Base-by-base conservation (phyloP, 2,797 vertebrate species). In the Scleropages formosus region DNA sequence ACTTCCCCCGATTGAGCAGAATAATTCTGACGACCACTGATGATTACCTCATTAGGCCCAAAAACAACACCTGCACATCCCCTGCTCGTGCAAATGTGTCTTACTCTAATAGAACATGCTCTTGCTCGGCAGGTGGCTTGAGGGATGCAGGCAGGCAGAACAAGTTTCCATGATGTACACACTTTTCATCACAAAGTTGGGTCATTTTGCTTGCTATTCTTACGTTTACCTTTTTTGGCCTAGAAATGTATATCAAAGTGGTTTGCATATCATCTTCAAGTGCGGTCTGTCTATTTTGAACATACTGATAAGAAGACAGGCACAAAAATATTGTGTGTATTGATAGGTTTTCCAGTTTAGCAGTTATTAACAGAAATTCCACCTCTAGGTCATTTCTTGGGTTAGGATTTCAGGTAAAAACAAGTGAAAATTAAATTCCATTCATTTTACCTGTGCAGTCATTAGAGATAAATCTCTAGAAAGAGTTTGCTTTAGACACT, bases 1-100 rank as follows among this genome's bases (percentile, higher is more conserved):
- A 86, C 85, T 82, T 78, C 68, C 78, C 83, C 80, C 61, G 77
- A 84, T 76, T 81, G 82, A 84, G 86, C 80, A 73, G 80, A 86
- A 84, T 84, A 72, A 85, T 86, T 90, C 81, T 87, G 88, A 89
- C 77, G 81, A 87, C 83, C 85, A 81, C 77, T 84, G 84, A 86
- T 89, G 82, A 89, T 90, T 85, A 82, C 85, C 73, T 78, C 85
- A 87, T 92, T 91, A 89, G 83, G 80, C 80, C 64, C 77, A 80
- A 82, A 84, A 83, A 80, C 75, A 86, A 84, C 82, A 91, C 88
- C 89, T 90, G 87, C 85, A 89, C 80, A 84, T 83, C 82, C 84
- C 66, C 51, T 6, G 65, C 66, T 80, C 61, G 26, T 82, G 77
- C 64, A 78, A 80, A 82, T 79, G 73, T 75, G 63, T 79, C 74